phyloP scores from a whole-genome alignment of 2,113 vertebrate genomes.

The Clupea harengus region DNA sequence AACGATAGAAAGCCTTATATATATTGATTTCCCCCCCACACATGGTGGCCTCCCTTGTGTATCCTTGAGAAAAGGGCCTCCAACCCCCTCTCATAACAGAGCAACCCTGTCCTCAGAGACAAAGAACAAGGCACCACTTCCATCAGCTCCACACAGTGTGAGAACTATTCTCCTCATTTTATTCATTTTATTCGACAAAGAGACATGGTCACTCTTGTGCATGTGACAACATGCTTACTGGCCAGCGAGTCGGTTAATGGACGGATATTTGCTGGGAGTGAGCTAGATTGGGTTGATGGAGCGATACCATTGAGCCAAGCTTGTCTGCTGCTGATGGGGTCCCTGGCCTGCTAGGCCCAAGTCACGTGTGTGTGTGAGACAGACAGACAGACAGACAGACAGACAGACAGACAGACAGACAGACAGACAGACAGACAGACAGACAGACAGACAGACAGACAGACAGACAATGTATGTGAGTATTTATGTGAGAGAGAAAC shows the following conservation, averaged over 20 bases:
- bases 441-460: no score
- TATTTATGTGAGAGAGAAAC: no score
- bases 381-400: no score
- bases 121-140: conserved; percentile 54
- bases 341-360: neutral
- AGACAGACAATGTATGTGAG: no score
- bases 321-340: neutral
- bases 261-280: neutral
- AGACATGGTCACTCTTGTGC: neutral
- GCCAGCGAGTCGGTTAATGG: neutral
- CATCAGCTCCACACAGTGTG: neutral
- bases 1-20: neutral
- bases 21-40: neutral
- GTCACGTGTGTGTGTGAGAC: neutral
- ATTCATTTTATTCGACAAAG: neutral
- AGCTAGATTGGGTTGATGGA: neutral
- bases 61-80: neutral
- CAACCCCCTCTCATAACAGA: conserved; percentile 33
- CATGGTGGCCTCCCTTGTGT: neutral
- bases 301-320: neutral
- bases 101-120: conserved; percentile 34
- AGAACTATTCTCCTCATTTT: neutral
- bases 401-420: no score
- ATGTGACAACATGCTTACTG: neutral
- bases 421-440: no score